A percentile compares a stretch with the other conserved stretches of the same genome.
These are phyloP conservation scores for Eugnorisma glareosa DNA, from an alignment of 2,888 invertebrate genomes.

Conservation along the genomic window DNA sequence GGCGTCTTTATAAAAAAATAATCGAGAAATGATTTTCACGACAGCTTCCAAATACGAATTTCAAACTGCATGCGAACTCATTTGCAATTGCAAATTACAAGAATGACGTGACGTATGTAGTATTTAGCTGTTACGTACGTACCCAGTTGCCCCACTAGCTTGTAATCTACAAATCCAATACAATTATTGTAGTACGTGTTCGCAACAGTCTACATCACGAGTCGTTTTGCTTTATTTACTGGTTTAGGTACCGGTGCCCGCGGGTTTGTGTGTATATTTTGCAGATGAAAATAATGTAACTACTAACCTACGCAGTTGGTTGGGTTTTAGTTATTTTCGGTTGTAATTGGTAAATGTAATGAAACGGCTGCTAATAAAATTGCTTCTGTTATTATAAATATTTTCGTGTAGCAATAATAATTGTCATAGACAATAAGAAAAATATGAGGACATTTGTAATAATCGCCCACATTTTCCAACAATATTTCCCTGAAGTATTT, in stretches of 20 bases:
- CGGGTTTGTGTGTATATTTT: conserved; percentile 1
- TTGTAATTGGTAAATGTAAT: not conserved
- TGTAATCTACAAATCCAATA: conserved; percentile 55
- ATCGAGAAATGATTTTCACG: not conserved
- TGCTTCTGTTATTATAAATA: not conserved
- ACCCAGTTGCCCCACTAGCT: conserved; percentile 10
- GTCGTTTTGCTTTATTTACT: conserved; percentile 23
- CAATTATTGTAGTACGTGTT: conserved; percentile 52
- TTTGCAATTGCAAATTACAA: conserved; percentile 53
- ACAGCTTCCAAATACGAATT: conserved; percentile 21
- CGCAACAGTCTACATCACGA: conserved; percentile 20
- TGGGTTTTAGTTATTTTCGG: not conserved
- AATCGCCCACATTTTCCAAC: not conserved
- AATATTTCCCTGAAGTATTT: not conserved
- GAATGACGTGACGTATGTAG: conserved; percentile 12
- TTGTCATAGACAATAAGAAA: not conserved
- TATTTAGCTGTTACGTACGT: conserved; percentile 9
- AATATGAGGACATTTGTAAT: not conserved
- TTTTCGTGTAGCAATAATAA: not conserved
- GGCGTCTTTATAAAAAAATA: too few species aligned
- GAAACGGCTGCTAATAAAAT: not conserved
- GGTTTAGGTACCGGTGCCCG: too few species aligned
- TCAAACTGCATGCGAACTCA: conserved; percentile 28
- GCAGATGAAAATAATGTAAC: conserved; percentile 1
- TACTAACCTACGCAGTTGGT: not conserved